Conservation (phyloP, 2,797 vertebrate species). For the Paguma larvata region DNA sequence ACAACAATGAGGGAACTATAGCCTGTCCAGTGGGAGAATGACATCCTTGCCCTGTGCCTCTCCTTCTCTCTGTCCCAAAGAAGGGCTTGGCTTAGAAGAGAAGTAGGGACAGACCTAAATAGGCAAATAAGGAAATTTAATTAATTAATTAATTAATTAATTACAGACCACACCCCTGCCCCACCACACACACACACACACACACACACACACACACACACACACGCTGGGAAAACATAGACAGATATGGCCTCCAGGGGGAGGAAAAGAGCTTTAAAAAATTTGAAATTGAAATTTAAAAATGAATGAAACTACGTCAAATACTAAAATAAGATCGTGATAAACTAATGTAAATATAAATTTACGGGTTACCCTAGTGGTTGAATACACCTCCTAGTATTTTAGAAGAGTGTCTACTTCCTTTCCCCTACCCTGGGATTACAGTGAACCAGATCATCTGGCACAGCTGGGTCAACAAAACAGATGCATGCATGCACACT, state of each 20-base stretch:
- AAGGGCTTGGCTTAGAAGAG: neutral
- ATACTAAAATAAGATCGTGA: neutral
- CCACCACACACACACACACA: neutral
- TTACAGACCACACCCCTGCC: no score
- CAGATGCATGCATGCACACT: no score
- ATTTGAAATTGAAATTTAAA: neutral
- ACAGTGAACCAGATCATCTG: neutral
- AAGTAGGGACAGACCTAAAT: neutral
- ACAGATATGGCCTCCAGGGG: neutral
- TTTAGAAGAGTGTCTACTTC: neutral
- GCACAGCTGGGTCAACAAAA: neutral
- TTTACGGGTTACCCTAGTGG: neutral
- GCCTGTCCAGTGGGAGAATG: no score
- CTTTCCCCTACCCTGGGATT: neutral
- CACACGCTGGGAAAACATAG: neutral
- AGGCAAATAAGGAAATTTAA: neutral
- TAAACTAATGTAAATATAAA: neutral
- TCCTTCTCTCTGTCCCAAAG: neutral
- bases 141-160: no score
- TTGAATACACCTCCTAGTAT: neutral
- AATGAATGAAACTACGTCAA: conserved; percentile 5
- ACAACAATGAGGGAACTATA: neutral
- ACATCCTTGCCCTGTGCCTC: neutral
- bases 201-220: neutral
- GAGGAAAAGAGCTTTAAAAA: neutral